phyloP scores from a whole-genome alignment of 1,140 invertebrate genomes.

The Drosophila novamexicana region DNA sequence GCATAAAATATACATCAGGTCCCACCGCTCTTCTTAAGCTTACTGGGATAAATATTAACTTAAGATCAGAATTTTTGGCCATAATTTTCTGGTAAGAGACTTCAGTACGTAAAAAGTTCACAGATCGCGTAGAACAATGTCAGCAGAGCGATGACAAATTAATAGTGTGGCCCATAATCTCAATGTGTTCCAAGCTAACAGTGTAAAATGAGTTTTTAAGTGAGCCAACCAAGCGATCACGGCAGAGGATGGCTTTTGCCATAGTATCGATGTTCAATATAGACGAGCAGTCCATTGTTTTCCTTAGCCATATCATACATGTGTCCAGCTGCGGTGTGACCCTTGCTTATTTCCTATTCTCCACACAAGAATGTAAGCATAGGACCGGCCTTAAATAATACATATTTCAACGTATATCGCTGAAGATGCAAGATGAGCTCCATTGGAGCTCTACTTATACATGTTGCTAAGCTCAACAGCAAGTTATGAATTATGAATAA shows the following conservation, averaged over 20 bases:
- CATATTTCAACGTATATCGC: too few species aligned
- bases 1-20: conserved; percentile 89
- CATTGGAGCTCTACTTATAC: conserved; percentile 3
- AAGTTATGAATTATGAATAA: conserved; percentile 63
- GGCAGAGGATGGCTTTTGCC: too few species aligned
- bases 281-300: conserved; percentile 87
- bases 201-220: too few species aligned
- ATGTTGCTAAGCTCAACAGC: conserved; percentile 16
- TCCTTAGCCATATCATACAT: conserved; percentile 86
- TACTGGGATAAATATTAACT: conserved; percentile 53
- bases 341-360: conserved; percentile 86
- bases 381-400: conserved; percentile 54
- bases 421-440: background rate
- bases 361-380: conserved; percentile 90
- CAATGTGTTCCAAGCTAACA: conserved; percentile 68
- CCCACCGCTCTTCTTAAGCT: conserved; percentile 44
- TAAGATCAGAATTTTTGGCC: conserved; percentile 63
- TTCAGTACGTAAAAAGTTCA: too few species aligned
- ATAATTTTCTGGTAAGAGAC: conserved; percentile 77
- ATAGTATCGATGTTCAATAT: conserved; percentile 86
- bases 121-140: too few species aligned
- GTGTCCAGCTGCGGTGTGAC: conserved; percentile 85
- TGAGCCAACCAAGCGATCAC: too few species aligned
- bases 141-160: conserved; percentile 65
- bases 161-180: conserved; percentile 76